A percentile compares a stretch with the other conserved stretches of the same genome.
phyloP scores from a whole-genome alignment of 2,888 invertebrate genomes.

The Spilosoma lubricipeda region DNA sequence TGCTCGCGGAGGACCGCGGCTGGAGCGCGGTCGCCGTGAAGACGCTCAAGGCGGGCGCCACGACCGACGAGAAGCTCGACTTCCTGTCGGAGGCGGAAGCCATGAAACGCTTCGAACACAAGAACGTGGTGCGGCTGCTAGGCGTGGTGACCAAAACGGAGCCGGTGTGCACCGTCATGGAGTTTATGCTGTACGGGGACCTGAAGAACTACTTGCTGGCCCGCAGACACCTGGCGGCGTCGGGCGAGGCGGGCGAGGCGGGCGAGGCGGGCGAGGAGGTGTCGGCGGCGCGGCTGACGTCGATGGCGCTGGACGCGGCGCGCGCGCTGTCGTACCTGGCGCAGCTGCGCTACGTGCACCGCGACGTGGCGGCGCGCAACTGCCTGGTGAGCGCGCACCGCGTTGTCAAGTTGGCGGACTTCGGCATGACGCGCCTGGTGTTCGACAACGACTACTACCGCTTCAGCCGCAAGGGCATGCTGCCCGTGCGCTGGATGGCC shows the following conservation, averaged over 20 bases:
- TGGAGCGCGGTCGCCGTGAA: slow-evolving; percentile 96
- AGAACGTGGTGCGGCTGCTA: slow-evolving; percentile 93
- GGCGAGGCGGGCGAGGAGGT: slow-evolving; percentile 90
- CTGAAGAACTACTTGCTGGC: slow-evolving; percentile 95
- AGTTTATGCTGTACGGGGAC: slow-evolving; percentile 97
- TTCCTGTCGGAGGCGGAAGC: slow-evolving; percentile 97
- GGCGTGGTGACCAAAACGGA: slow-evolving; percentile 95
- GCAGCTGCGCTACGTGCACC: slow-evolving; percentile 94
- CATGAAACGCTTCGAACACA: slow-evolving; percentile 97
- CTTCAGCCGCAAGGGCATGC: slow-evolving; percentile 94
- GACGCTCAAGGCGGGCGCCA: slow-evolving; percentile 93
- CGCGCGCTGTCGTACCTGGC: slow-evolving; percentile 94
- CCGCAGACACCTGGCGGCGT: slow-evolving; percentile 84
- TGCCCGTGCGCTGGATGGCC: slow-evolving; percentile 97
- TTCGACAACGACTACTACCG: slow-evolving; percentile 96
- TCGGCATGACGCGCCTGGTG: slow-evolving; percentile 96
- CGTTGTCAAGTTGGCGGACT: slow-evolving; percentile 93
- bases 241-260: slow-evolving; percentile 87
- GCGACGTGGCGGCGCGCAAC: slow-evolving; percentile 94
- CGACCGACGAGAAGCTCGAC: slow-evolving; percentile 94
- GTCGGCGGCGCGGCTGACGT: slow-evolving; percentile 91
- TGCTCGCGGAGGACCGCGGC: slow-evolving; percentile 85
- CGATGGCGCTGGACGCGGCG: slow-evolving; percentile 95
- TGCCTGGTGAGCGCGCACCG: slow-evolving; percentile 91
- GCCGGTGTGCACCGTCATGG: slow-evolving; percentile 97